Base-by-base conservation (phyloP, 2,888 invertebrate species). In the Anticlea derivata region DNA sequence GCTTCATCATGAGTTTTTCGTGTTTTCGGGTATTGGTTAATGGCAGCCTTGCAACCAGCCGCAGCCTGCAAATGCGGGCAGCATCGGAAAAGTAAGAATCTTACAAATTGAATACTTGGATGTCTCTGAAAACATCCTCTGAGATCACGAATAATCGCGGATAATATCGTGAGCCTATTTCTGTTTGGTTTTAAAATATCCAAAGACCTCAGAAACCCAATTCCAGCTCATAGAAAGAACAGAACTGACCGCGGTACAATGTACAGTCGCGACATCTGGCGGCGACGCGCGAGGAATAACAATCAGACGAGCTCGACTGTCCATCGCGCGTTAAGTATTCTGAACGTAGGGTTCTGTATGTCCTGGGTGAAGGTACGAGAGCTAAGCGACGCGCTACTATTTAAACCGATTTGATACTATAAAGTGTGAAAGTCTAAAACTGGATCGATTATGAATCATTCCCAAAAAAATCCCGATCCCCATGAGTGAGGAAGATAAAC, bases 231-330 rank as follows among this genome's bases (percentile, higher is more conserved):
- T 17, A 38, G 35, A 22, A 35, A 22, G 35, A 24, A 24, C n/a
- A 20, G 20, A 46, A 39, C 33, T 38, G 47, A 33, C 47, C 53
- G 48, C 31, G 47, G 43, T 44, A 50, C 55, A 29, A 38, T 20
- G 50, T 8, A 41, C 37, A 23, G 39, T 10, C 49, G 61, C 50
- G 59, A 73, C 83, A 83, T 80, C 76, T 81, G 81, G 71, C 65
- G 55, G 60, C 52, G 66, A 75, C 79, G 66, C 55, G 65, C 50
- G 51, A 59, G 58, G 83, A 75, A 85, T 85, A 82, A 70, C 73
- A 82, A 83, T 76, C 67, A 68, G 57, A 68, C 77, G 70, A 66
- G 75, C 64, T 65, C 69, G 75, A 80, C 84, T 84, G 82, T 83
- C 82, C 83, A 79, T 66, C 69, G 55, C 61, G 65, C 69, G 73